Conservation (phyloP, 2,797 vertebrate genomes). For the Circus cinereus region DNA sequence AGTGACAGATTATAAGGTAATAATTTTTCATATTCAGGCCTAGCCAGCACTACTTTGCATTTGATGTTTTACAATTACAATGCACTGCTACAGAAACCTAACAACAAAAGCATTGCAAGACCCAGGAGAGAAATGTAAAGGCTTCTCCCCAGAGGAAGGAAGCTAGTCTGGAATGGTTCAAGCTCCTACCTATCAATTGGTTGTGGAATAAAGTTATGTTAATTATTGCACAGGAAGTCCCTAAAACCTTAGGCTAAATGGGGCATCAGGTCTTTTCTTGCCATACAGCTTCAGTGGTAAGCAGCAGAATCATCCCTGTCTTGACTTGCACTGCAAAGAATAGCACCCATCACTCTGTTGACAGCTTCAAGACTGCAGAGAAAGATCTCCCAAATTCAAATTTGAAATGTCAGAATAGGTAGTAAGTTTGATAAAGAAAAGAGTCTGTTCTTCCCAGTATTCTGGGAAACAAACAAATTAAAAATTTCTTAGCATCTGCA, state of each 20-base stretch:
- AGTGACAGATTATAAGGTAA: background rate
- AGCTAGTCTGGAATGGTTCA: background rate
- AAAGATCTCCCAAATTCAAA: background rate
- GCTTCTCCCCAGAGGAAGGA: background rate
- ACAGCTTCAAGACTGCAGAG: background rate
- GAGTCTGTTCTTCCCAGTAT: background rate
- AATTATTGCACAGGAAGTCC: background rate
- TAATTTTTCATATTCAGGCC: background rate
- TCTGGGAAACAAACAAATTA: background rate
- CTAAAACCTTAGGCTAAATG: background rate
- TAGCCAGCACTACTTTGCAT: rapidly evolving
- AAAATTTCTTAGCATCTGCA: background rate
- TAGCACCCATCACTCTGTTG: background rate
- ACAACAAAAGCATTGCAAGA: background rate
- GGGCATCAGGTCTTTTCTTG: background rate
- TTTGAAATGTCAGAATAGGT: background rate
- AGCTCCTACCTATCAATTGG: background rate
- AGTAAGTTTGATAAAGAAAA: background rate
- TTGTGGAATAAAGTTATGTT: background rate
- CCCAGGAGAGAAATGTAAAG: background rate
- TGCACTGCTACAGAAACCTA: background rate
- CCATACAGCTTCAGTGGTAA: background rate
- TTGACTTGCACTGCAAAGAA: background rate
- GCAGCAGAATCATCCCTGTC: background rate
- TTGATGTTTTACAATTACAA: background rate